Evolutionary conservation across 2,888 invertebrate species (phyloP), one percentile per base, ranked within the genome.

Genomic region (Meliscaeva auricollis): DNA sequence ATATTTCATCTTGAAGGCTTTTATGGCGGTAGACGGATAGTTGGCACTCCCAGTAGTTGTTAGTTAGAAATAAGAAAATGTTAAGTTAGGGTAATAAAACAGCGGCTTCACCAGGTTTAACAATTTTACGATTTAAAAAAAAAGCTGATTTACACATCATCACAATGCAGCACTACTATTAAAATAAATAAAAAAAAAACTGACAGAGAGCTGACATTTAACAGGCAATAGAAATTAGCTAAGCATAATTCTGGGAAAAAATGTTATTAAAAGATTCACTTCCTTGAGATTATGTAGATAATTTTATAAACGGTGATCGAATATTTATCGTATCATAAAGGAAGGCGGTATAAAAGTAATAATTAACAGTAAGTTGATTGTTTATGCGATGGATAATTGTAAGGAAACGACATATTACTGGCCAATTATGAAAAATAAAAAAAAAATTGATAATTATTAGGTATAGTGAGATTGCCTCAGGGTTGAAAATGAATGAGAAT

Each of bases 31-130:
- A 30, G 30, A 4, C 2, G 35, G 35, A 35, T 6, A 38, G 32
- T 13, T 46, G 64, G 64, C 64, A 64, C 64, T 64, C 64, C 64
- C 11, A 20, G 54, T 13, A 8, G 3, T 72, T 62, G 62, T 72
- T 50, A 60, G 72, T 38, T 17, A 8, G 2, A 22, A 52, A 52
- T 38, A 17, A 8, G 2, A 22, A 52, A 52, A 38, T 26, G 17
- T 50, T 50, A 46, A 68, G 9, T 30, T 48, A 35, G n/a, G 68
- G 69, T 38, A 70, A 70, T 80, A 75, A 80, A 80, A 62, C 46
- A 5, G 26, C 1, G 15, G 26, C 9, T 44, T 26, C 4, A 4
- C 26, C 26, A 4, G 26, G 26, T 26, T 26, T 26, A 3, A 26
- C 4, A 4, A 26, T 26, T 3, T 58, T 11, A 13, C 22, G n/a